Percentiles rank a stretch among this genome's conserved stretches.
These are phyloP conservation scores for Nephrotoma guestfalica DNA, from an alignment of 2,888 invertebrate species.

Conservation along the genomic window DNA sequence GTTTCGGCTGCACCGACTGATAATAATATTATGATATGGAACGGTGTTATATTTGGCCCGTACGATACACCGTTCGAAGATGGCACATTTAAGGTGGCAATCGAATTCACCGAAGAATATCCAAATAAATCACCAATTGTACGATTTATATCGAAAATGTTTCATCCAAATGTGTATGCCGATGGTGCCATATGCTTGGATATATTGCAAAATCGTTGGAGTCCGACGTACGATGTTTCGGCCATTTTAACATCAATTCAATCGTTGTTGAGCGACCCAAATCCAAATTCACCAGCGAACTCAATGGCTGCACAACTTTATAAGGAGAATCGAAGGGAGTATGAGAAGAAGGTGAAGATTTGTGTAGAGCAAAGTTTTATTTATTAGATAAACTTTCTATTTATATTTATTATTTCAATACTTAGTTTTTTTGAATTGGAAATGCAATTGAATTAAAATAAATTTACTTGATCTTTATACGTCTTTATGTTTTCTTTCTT, in stretches of 20 bases:
- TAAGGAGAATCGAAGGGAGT: slow-evolving; percentile 97
- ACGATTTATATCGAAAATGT: slow-evolving; percentile 99
- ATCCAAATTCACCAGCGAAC: slow-evolving; percentile 98
- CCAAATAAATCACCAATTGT: slow-evolving; percentile 99
- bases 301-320: slow-evolving; percentile 98
- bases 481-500: too few relatives aligned
- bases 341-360: slow-evolving; percentile 98
- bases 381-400: slow-evolving; percentile 42
- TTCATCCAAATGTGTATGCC: slow-evolving; percentile 99
- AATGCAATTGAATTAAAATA: too few relatives aligned
- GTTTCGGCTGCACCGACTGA: slow-evolving; percentile 99
- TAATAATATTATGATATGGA: slow-evolving; percentile 99
- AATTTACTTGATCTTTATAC: too few relatives aligned
- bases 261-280: slow-evolving; percentile 98
- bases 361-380: slow-evolving; percentile 99
- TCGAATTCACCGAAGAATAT: slow-evolving; percentile 99
- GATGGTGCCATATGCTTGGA: slow-evolving; percentile 99
- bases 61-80: slow-evolving; percentile 98
- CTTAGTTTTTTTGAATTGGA: too few relatives aligned
- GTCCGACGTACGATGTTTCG: slow-evolving; percentile 99
- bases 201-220: slow-evolving; percentile 99
- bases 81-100: slow-evolving; percentile 97
- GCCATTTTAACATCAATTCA: slow-evolving; percentile 99
- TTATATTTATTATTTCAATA: too few relatives aligned
- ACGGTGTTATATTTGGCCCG: slow-evolving; percentile 99